Evolutionary conservation across 2,888 invertebrate genomes (phyloP), one percentile per base, ranked within the genome.

Genomic region (Caenorhabditis panamensis): DNA sequence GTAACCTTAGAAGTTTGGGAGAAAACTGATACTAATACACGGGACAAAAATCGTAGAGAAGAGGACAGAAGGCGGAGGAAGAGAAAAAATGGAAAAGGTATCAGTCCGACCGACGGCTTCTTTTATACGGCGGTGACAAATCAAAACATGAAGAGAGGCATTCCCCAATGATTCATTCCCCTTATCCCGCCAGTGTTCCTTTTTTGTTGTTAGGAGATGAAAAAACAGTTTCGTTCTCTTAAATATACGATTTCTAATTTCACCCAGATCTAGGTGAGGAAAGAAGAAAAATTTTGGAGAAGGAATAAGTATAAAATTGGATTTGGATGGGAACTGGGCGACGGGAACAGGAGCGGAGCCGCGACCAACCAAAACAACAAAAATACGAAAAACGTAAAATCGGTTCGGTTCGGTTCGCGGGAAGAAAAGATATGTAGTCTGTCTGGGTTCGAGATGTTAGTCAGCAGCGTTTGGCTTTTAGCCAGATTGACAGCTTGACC

Each of bases 111-210:
- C 36, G 53, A 54, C 54, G 28, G 54, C 54, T 51, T 71, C 47
- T 44, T 64, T 47, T 71, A 71, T 36, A 61, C 59, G 47, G 2
- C 49, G 20, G 54, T n/a, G 20, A 56, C 49, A 49, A 61, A 73
- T 66, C 64, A 66, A 73, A 59, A 66, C 64, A 73, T 58, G 4
- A 9, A 58, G 16, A 36, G 22, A 58, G 37, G 37, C 41, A 47
- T 63, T 63, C 18, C 13, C 28, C 24, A 28, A 24, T 61, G 41
- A 61, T 37, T 61, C 61, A 61, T 61, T 28, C 18, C 20, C 44
- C 20, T 47, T 28, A 49, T 49, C 63, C 47, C 16, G 31, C 18
- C 47, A n/a, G 11, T 47, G 47, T 47, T 47, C 47, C 5, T 18
- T 18, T 47, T 47, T 47, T 47, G 47, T 47, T 47, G 20, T 47